These are phyloP conservation scores for Bombus ignitus DNA, from an alignment of 1,140 invertebrate species.

Conservation along the genomic window DNA sequence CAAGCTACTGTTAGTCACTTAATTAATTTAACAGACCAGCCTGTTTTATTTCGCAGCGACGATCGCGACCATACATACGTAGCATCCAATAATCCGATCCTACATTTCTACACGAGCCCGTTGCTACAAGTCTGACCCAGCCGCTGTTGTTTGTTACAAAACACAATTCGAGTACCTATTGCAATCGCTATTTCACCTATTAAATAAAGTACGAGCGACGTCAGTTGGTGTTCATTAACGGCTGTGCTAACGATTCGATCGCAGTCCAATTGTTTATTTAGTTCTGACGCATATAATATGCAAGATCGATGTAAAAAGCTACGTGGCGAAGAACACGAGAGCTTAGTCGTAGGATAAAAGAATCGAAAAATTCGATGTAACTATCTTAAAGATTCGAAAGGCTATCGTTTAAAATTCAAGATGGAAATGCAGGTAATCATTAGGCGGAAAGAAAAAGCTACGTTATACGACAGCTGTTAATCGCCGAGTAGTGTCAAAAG, in stretches of 20 bases:
- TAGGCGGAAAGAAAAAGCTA: too few relatives aligned
- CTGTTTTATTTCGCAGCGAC: slow-evolving; percentile 76
- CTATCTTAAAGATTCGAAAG: neutral
- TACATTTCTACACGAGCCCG: slow-evolving; percentile 69
- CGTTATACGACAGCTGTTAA: neutral
- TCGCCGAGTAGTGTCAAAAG: too few relatives aligned
- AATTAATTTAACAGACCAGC: slow-evolving; percentile 75
- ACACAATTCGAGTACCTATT: slow-evolving; percentile 72
- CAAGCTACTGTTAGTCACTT: slow-evolving; percentile 72
- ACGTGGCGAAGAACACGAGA: neutral
- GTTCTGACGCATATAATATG: slow-evolving; percentile 17
- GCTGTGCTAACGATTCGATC: slow-evolving; percentile 76
- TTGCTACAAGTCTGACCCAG: slow-evolving; percentile 61
- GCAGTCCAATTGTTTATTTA: slow-evolving; percentile 77
- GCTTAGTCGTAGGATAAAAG: neutral
- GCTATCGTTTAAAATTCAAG: neutral
- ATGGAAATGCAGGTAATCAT: neutral
- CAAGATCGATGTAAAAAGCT: neutral
- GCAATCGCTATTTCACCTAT: slow-evolving; percentile 74
- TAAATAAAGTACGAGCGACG: slow-evolving; percentile 80
- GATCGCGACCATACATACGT: slow-evolving; percentile 42
- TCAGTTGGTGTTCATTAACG: slow-evolving; percentile 80
- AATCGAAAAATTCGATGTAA: neutral
- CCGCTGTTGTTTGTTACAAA: slow-evolving; percentile 78
- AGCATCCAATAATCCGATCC: slow-evolving; percentile 78